Evolutionary conservation across 1,140 invertebrate species (phyloP), one percentile per base, ranked within the genome.

Genomic region (Acromyrmex echinatior): DNA sequence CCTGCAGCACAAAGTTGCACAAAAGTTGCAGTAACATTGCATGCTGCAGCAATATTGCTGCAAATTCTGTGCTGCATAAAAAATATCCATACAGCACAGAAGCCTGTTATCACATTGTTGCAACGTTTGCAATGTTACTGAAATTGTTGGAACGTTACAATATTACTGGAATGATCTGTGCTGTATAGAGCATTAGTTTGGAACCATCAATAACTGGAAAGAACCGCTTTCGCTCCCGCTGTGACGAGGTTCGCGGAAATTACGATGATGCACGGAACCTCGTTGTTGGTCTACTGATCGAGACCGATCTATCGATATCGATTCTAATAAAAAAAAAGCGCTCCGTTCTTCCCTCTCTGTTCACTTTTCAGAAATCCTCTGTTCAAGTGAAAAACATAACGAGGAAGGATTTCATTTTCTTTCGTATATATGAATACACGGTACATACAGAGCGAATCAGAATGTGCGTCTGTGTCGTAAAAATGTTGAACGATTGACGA

Each of bases 371-470:
- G 79, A 73, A 73, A 65, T 39, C 68, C 79, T 82, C 53, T 53
- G 66, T 71, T 53, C 53, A 60, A 81, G 18, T 53, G 35, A 81
- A 81, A 71, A 81, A 66, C 35, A 21, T 66, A 31, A 73, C 66
- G 79, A 82, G 53, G 66, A 14, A 82, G 68, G 66, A 31, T 82
- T 60, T 60, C 68, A 71, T 21, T 81, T 81, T 31, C 65, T 82
- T 70, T 53, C 4, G n/a, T 70, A 56, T 80, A 31, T 71, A 31
- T 39, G 35, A 71, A 81, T 70, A 68, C 21, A 28, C n/a, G 25
- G 1, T 81, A 56, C 28, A 31, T 78, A 78, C 49, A 71, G 78
- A 70, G 16, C 71, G 12, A 71, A 81, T 56, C 51, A 18, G 65
- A 56, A n/a, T 80, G 49, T 31, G 28, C 49, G 28, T 35, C 14